phyloP scores from a whole-genome alignment of 1,140 invertebrate genomes.

The Pachypeltis micranthus region DNA sequence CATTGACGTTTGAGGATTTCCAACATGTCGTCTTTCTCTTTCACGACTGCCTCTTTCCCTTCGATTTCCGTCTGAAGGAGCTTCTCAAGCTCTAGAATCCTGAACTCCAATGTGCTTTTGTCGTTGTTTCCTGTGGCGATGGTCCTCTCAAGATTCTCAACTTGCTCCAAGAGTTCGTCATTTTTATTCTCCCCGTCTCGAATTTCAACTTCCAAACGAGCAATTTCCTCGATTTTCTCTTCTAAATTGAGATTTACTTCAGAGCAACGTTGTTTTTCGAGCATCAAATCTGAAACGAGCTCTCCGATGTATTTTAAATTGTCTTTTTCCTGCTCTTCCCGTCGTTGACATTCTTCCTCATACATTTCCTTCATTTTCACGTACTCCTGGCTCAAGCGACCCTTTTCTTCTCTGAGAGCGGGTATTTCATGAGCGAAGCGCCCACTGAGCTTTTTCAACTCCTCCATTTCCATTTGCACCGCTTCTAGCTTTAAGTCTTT shows the following conservation, averaged over 20 bases:
- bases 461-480: slow-evolving; percentile 9
- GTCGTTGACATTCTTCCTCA: slow-evolving; percentile 3
- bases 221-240: slow-evolving; percentile 1
- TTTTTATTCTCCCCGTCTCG: background rate
- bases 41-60: slow-evolving; percentile 5
- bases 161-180: background rate
- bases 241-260: slow-evolving; percentile 14
- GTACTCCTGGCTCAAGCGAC: slow-evolving; percentile 22
- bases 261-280: slow-evolving; percentile 22
- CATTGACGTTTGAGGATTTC: slow-evolving; percentile 18
- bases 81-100: background rate
- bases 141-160: background rate
- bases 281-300: slow-evolving; percentile 22
- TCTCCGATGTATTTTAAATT: slow-evolving; percentile 23
- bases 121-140: background rate
- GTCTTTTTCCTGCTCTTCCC: slow-evolving; percentile 19
- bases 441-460: slow-evolving; percentile 17
- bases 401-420: slow-evolving; percentile 18
- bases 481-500: slow-evolving; percentile 19
- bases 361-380: slow-evolving; percentile 20
- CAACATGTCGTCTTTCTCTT: slow-evolving; percentile 17
- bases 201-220: slow-evolving; percentile 3
- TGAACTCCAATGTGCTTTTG: slow-evolving; percentile 7
- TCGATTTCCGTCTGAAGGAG: background rate
- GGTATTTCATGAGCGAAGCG: slow-evolving; percentile 17